Percentiles rank a stretch among this genome's conserved stretches.
Conservation (phyloP, 2,113 vertebrate genomes). For the Furnarius figulus region DNA sequence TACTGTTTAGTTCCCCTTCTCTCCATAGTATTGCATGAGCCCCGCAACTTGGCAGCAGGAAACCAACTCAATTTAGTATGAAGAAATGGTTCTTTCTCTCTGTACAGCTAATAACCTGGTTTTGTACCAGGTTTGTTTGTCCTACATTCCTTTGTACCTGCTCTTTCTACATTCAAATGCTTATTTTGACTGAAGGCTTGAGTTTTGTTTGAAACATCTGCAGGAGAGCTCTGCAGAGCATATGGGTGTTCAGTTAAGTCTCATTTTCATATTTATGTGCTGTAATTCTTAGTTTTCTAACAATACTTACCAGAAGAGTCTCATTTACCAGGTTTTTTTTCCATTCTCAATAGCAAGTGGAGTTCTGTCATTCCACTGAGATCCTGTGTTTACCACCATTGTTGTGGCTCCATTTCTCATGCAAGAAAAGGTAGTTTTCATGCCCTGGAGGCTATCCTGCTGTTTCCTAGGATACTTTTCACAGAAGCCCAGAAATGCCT, state of each 20-base stretch:
- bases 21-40: not conserved
- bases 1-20: not conserved
- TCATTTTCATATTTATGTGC: not conserved
- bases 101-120: not conserved
- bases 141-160: not conserved
- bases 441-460: not conserved
- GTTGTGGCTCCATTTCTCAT: not conserved
- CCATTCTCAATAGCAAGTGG: not conserved
- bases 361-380: not conserved
- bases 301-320: not conserved
- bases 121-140: not conserved
- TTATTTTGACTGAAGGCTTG: not conserved
- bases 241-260: not conserved
- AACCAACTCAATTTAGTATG: not conserved
- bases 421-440: not conserved
- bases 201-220: not conserved
- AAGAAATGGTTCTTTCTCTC: not conserved
- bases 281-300: not conserved
- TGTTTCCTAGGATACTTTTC: conserved; percentile 5
- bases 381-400: not conserved
- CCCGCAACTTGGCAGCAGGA: not conserved
- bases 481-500: not conserved
- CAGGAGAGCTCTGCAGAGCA: not conserved
- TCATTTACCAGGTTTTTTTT: not conserved
- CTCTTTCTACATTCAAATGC: not conserved